Conservation (phyloP, 1,140 invertebrate genomes). For the Leptinotarsa lineolata region DNA sequence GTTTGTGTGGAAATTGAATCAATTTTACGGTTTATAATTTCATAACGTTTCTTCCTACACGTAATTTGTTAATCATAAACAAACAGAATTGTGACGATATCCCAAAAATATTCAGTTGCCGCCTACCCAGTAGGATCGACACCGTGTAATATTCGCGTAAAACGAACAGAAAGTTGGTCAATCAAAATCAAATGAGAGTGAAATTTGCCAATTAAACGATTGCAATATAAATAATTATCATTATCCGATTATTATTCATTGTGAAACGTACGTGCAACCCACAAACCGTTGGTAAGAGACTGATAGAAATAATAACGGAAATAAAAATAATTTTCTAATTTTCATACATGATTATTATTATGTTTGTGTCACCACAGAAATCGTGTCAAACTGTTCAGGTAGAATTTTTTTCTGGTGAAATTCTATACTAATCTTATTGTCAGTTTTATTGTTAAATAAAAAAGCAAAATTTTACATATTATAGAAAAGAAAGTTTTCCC, state of each 20-base stretch:
- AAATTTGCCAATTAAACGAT: background rate
- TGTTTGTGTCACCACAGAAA: too few species aligned
- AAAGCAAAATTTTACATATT: too few species aligned
- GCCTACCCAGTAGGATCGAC: background rate
- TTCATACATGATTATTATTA: too few species aligned
- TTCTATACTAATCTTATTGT: too few species aligned
- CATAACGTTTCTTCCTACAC: background rate
- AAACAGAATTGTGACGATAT: background rate
- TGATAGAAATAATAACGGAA: too few species aligned
- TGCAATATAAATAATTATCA: background rate
- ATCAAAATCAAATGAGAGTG: conserved; percentile 1
- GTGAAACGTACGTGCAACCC: background rate
- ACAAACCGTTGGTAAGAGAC: too few species aligned
- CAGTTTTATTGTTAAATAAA: too few species aligned
- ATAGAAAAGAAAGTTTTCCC: too few species aligned
- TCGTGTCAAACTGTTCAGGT: too few species aligned
- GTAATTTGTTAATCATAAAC: background rate
- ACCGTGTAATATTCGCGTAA: background rate
- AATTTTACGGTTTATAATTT: background rate
- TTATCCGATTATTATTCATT: conserved; percentile 6
- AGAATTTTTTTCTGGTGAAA: too few species aligned
- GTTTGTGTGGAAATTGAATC: too few species aligned
- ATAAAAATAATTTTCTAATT: too few species aligned
- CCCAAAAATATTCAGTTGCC: background rate
- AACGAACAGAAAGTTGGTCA: conserved; percentile 5